Evolutionary conservation across 2,888 invertebrate genomes (phyloP).

Genomic region (Chloroclysta siterata): DNA sequence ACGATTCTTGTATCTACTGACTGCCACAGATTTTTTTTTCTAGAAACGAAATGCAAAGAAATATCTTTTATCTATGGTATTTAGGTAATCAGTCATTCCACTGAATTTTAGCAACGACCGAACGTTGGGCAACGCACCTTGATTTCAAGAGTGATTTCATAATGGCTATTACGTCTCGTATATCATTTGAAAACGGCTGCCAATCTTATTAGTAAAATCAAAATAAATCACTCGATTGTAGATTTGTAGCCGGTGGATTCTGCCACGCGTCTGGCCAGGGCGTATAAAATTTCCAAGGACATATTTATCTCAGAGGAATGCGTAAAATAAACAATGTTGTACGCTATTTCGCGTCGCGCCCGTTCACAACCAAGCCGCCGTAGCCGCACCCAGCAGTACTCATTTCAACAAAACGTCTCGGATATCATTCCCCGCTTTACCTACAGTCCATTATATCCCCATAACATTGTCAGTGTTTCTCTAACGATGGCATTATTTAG

Average conservation of each 20-base stretch:
- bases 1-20: neutral
- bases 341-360: conserved; percentile 67
- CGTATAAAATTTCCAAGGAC: conserved; percentile 79
- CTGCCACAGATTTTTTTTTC: no score
- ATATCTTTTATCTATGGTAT: neutral
- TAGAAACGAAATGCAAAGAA: neutral
- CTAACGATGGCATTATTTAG: conserved; percentile 29
- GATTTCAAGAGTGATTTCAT: conserved; percentile 39
- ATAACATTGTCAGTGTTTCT: conserved; percentile 26
- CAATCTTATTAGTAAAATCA: conserved; percentile 55
- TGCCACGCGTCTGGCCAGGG: conserved; percentile 56
- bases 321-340: conserved; percentile 78
- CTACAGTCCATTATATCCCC: conserved; percentile 22
- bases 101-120: conserved; percentile 36
- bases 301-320: conserved; percentile 81
- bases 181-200: conserved; percentile 44
- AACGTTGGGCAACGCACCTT: conserved; percentile 33
- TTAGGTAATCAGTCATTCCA: conserved; percentile 29
- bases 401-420: conserved; percentile 45
- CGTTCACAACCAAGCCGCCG: conserved; percentile 56
- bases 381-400: conserved; percentile 51
- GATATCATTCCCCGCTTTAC: conserved; percentile 23
- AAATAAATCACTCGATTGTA: conserved; percentile 60
- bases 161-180: conserved; percentile 39
- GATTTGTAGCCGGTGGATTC: conserved; percentile 49